Percentiles rank a stretch among this genome's conserved stretches.
Evolutionary conservation across 2,888 invertebrate species (phyloP).

Genomic region (Rhamphomyia laevipes): DNA sequence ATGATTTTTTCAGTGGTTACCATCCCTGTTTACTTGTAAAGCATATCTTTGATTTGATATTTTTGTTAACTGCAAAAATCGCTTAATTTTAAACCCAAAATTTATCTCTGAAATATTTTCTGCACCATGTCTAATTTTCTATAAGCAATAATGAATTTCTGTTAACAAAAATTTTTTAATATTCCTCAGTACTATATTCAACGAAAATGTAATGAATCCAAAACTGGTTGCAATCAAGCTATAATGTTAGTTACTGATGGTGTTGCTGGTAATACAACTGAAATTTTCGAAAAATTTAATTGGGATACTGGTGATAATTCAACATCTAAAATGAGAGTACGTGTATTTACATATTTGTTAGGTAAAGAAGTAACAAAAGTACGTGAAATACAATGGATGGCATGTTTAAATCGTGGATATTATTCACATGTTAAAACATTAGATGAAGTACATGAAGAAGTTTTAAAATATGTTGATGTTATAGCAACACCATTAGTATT

Average conservation of each 20-base stretch:
- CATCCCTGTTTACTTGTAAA: no score
- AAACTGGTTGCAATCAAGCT: constrained; percentile 77
- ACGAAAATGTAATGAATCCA: constrained; percentile 43
- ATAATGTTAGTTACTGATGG: constrained; percentile 97
- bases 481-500: constrained; percentile 76
- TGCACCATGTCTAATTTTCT: no score
- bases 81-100: no score
- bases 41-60: no score
- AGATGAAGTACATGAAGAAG: constrained; percentile 93
- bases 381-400: constrained; percentile 84
- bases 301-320: constrained; percentile 48
- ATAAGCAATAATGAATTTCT: no score
- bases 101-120: no score
- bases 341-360: constrained; percentile 91
- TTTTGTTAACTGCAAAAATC: no score
- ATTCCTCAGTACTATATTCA: constrained; percentile 38
- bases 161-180: no score
- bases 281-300: constrained; percentile 74
- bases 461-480: constrained; percentile 90
- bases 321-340: constrained; percentile 62
- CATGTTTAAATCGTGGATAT: constrained; percentile 90
- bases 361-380: constrained; percentile 89
- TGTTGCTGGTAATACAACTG: constrained; percentile 75
- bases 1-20: no score
- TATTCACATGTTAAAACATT: constrained; percentile 89